Conservation (phyloP, 2,888 invertebrate species). For the Aethes cnicana region DNA sequence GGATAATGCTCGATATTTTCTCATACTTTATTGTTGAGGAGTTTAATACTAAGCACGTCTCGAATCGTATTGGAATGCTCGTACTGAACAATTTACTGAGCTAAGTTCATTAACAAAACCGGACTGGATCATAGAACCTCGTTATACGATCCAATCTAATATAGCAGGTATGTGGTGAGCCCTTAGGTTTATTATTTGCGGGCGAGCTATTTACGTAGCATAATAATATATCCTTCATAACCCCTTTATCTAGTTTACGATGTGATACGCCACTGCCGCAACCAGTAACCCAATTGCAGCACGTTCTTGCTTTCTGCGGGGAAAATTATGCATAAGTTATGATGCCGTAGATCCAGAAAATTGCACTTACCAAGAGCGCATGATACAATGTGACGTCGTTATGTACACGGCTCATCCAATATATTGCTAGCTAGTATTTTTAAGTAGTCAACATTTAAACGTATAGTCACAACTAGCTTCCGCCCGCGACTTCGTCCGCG, state of each 20-base stretch:
- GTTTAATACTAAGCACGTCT: conserved; percentile 6
- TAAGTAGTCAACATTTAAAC: too few relatives aligned
- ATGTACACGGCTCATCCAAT: too few relatives aligned
- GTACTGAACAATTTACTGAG: background rate
- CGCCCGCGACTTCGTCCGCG: too few relatives aligned
- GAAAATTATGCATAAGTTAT: conserved; percentile 26
- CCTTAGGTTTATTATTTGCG: background rate
- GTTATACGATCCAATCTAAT: background rate
- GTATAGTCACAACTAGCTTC: too few relatives aligned
- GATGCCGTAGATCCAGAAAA: conserved; percentile 13
- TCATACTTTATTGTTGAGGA: conserved; percentile 13
- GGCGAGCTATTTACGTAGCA: too few relatives aligned
- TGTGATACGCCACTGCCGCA: background rate
- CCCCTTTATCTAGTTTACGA: conserved; percentile 1
- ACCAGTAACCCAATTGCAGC: conserved; percentile 27
- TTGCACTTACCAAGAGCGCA: background rate
- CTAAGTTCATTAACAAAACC: too few relatives aligned
- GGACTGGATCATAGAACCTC: too few relatives aligned
- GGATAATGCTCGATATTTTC: conserved; percentile 24
- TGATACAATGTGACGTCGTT: background rate
- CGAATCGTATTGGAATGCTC: background rate
- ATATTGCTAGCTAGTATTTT: too few relatives aligned
- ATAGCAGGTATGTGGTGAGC: background rate
- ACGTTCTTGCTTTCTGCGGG: conserved; percentile 15
- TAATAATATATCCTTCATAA: too few relatives aligned